Evolutionary conservation across 2,888 invertebrate species (phyloP).

Genomic region (Coecobrya sp.): DNA sequence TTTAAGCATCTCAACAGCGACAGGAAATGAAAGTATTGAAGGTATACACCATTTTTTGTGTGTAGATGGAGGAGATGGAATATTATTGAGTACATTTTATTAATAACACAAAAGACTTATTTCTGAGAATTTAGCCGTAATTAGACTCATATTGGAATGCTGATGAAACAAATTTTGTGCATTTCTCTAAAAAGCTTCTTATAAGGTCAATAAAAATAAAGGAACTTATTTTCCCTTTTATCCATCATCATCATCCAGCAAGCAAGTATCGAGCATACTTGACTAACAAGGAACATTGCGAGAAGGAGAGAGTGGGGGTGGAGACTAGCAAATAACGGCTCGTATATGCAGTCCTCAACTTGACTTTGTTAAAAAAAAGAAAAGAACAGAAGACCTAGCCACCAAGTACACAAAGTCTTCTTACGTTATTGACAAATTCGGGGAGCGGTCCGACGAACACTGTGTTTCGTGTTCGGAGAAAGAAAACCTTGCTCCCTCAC

Average conservation of each 20-base stretch:
- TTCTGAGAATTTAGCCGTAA: slow-evolving; percentile 2
- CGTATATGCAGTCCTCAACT: slow-evolving; percentile 58
- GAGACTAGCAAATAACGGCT: slow-evolving; percentile 75
- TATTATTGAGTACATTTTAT: not conserved
- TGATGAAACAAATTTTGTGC: slow-evolving; percentile 30
- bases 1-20: not conserved
- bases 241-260: not conserved
- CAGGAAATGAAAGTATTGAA: not conserved
- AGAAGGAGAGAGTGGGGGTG: slow-evolving; percentile 84
- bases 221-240: slow-evolving; percentile 38
- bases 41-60: not conserved
- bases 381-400: slow-evolving; percentile 57
- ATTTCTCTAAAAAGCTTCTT: slow-evolving; percentile 27
- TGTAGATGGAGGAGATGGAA: not conserved
- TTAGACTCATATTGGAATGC: not conserved
- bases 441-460: slow-evolving; percentile 80
- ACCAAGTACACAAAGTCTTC: slow-evolving; percentile 56
- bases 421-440: slow-evolving; percentile 77
- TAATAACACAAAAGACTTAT: slow-evolving; percentile 1
- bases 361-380: slow-evolving; percentile 62
- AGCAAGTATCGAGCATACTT: slow-evolving; percentile 1
- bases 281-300: not conserved
- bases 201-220: slow-evolving; percentile 37
- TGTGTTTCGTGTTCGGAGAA: slow-evolving; percentile 72
- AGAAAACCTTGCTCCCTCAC: slow-evolving; percentile 67